Percentiles rank a stretch among this genome's conserved stretches.
These are phyloP conservation scores for Fratercula arctica DNA, from an alignment of 2,797 vertebrate species.

Conservation along the genomic window DNA sequence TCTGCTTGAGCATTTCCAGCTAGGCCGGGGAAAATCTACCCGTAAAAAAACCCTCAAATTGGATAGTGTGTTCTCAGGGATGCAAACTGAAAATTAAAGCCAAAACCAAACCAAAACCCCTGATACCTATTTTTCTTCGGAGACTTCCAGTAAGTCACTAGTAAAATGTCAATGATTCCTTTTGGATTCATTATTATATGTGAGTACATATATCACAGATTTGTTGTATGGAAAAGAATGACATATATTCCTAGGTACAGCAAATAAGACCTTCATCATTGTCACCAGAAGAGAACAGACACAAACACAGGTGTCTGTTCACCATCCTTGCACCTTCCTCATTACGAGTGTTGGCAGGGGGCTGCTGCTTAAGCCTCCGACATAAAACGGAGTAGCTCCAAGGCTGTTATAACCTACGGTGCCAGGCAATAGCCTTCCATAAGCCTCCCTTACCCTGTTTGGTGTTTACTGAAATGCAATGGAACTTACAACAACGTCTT, in stretches of 20 bases:
- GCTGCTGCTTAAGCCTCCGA: constrained; percentile 1
- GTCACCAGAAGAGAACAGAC: constrained; percentile 20
- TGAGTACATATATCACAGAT: constrained; percentile 13
- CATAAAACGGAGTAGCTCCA: neutral
- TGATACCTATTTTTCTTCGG: constrained; percentile 32
- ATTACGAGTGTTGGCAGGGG: neutral
- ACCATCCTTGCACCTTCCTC: neutral
- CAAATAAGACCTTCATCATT: constrained; percentile 16
- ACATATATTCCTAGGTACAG: neutral
- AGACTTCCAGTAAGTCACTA: constrained; percentile 26
- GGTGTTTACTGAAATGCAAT: neutral
- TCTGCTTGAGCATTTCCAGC: constrained; percentile 7
- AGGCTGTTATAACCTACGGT: neutral
- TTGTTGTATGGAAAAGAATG: constrained; percentile 16
- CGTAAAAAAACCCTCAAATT: neutral
- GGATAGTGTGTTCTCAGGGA: neutral
- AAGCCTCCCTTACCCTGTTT: neutral
- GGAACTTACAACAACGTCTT: neutral
- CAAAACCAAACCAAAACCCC: neutral
- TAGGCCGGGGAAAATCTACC: constrained; percentile 9
- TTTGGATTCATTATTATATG: constrained; percentile 38
- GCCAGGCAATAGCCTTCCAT: neutral
- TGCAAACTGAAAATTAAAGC: constrained; percentile 12
- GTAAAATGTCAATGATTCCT: constrained; percentile 37
- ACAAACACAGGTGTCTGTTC: neutral